Evolutionary conservation across 64 coral and sea anemone species (phyloP).

Genomic region (Platygyra sinensis): DNA sequence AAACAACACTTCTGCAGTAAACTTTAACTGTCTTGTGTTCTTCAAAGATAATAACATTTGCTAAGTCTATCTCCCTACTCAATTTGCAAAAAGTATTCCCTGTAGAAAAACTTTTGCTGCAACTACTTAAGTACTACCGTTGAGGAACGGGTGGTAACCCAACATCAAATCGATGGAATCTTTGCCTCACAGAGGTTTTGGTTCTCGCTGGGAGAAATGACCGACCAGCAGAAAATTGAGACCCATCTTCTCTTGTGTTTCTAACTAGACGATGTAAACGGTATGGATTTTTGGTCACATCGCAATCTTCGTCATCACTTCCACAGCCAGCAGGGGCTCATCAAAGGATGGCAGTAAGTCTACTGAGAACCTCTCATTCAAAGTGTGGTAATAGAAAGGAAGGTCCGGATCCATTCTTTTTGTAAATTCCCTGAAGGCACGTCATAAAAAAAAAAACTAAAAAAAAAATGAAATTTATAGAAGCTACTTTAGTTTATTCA

Average conservation of each 20-base stretch:
- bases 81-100: no score
- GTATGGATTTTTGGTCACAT: no score
- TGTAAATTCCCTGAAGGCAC: slow-evolving; percentile 45
- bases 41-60: no score
- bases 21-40: no score
- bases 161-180: slow-evolving; percentile 13
- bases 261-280: not conserved
- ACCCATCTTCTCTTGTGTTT: slow-evolving; percentile 14
- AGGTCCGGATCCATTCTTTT: slow-evolving; percentile 48
- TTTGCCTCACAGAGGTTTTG: not conserved
- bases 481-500: no score
- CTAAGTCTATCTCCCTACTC: no score
- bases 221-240: slow-evolving; percentile 34
- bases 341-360: slow-evolving; percentile 21
- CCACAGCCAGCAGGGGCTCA: not conserved
- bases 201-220: slow-evolving; percentile 32
- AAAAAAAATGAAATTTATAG: no score
- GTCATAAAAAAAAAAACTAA: no score
- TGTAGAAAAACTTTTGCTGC: no score
- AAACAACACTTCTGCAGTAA: no score
- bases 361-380: slow-evolving; percentile 34
- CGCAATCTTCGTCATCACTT: not conserved
- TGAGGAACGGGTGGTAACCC: not conserved
- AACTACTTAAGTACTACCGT: no score
- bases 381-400: slow-evolving; percentile 46